Percentiles rank a stretch among this genome's conserved stretches.
These are phyloP conservation scores for Cryptotermes secundus DNA, from an alignment of 1,140 invertebrate genomes.

Conservation along the genomic window DNA sequence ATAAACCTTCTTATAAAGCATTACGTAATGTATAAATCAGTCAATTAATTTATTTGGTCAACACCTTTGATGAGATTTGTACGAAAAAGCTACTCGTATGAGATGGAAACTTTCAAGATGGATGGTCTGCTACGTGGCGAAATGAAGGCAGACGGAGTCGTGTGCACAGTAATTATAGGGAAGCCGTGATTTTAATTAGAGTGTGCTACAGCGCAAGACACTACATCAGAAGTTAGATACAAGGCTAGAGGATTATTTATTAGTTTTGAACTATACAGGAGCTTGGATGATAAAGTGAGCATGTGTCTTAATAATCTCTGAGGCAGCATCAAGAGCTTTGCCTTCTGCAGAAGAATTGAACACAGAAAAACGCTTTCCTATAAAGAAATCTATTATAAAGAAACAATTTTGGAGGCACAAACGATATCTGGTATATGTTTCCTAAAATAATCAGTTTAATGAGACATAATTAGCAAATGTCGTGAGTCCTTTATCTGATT, in stretches of 20 bases:
- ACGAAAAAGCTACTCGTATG: neutral
- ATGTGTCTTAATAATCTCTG: neutral
- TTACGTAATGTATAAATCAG: neutral
- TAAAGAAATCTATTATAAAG: neutral
- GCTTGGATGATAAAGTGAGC: neutral
- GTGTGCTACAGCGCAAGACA: neutral
- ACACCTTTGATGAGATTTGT: neutral
- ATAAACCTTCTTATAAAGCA: slow-evolving; percentile 20
- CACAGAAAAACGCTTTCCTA: neutral
- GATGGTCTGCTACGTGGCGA: neutral
- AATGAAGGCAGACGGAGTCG: neutral
- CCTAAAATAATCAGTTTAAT: neutral
- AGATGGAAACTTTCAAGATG: neutral
- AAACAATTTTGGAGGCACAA: neutral
- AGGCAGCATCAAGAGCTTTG: neutral
- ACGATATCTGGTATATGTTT: neutral
- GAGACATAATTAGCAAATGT: neutral
- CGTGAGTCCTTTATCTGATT: neutral
- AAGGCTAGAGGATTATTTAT: slow-evolving; percentile 21
- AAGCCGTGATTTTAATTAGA: slow-evolving; percentile 32
- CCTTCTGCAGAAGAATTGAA: neutral
- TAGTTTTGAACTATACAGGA: neutral
- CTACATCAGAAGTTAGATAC: too few relatives aligned
- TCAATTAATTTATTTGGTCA: slow-evolving; percentile 33
- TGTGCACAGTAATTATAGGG: slow-evolving; percentile 25